phyloP scores from a whole-genome alignment of 2,888 invertebrate genomes.

The Disparrhopalites patrizii region DNA sequence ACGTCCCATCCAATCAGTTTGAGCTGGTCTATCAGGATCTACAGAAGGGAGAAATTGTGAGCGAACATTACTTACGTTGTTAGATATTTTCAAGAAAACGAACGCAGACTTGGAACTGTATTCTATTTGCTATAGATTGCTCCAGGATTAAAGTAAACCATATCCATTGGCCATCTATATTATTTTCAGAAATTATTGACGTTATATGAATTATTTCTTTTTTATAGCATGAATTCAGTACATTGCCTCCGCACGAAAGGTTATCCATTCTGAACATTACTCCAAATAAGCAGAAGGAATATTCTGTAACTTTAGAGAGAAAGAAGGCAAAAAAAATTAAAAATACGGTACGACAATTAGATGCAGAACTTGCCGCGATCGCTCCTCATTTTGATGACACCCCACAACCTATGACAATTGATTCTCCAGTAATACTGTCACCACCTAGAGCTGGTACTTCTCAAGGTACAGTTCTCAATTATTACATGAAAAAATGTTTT shows the following conservation, averaged over 20 bases:
- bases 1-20: slow-evolving; percentile 32
- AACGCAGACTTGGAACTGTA: neutral
- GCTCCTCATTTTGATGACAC: neutral
- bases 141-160: too few species aligned
- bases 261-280: slow-evolving; percentile 31
- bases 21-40: slow-evolving; percentile 40
- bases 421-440: neutral
- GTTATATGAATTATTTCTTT: slow-evolving; percentile 1
- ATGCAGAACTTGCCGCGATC: slow-evolving; percentile 10
- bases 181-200: neutral
- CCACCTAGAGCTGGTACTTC: neutral
- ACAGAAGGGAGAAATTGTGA: slow-evolving; percentile 32
- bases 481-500: too few species aligned
- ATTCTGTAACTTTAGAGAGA: slow-evolving; percentile 24
- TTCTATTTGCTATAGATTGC: too few species aligned
- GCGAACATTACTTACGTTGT: neutral
- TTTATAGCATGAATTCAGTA: slow-evolving; percentile 33
- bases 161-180: too few species aligned
- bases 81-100: neutral
- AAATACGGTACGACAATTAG: neutral
- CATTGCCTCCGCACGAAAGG: slow-evolving; percentile 28
- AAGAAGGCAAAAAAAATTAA: slow-evolving; percentile 10
- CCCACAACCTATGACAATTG: slow-evolving; percentile 4
- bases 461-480: slow-evolving; percentile 5
- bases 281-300: slow-evolving; percentile 33